Conservation (phyloP, 2,113 vertebrate genomes). For the Nothocercus nigrocapillus region DNA sequence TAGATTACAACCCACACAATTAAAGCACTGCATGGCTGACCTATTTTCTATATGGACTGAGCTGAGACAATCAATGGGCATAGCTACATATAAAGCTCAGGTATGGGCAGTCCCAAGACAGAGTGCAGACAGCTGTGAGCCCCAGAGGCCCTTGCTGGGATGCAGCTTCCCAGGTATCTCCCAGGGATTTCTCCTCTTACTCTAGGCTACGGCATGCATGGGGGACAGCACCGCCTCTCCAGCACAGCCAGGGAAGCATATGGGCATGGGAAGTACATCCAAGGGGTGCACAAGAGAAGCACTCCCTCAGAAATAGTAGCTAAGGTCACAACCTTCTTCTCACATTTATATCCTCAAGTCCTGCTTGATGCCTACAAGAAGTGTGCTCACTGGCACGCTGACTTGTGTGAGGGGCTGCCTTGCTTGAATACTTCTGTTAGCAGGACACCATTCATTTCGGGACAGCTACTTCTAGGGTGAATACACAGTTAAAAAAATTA, state of each 20-base stretch:
- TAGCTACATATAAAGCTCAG: constrained; percentile 1
- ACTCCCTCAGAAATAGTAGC: background rate
- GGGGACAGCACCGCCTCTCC: background rate
- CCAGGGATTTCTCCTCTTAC: background rate
- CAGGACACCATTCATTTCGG: background rate
- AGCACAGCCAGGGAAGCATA: background rate
- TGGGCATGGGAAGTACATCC: background rate
- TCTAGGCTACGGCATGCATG: background rate
- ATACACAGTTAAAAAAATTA: constrained; percentile 1
- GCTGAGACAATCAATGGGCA: constrained; percentile 29
- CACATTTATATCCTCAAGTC: background rate
- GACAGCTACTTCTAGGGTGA: background rate
- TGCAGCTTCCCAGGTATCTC: background rate
- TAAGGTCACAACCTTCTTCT: background rate
- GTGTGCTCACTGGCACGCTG: background rate
- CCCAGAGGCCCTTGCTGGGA: background rate
- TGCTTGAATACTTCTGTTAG: background rate
- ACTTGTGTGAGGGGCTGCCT: background rate
- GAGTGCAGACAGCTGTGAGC: background rate
- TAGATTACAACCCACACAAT: background rate
- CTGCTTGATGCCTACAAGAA: background rate
- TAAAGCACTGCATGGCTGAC: constrained; percentile 42
- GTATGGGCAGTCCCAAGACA: background rate
- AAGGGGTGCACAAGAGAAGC: background rate
- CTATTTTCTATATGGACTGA: constrained; percentile 39